Evolutionary conservation across 2,113 vertebrate species (phyloP), one percentile per base, ranked within the genome.

Genomic region (Crotophaga sulcirostris): DNA sequence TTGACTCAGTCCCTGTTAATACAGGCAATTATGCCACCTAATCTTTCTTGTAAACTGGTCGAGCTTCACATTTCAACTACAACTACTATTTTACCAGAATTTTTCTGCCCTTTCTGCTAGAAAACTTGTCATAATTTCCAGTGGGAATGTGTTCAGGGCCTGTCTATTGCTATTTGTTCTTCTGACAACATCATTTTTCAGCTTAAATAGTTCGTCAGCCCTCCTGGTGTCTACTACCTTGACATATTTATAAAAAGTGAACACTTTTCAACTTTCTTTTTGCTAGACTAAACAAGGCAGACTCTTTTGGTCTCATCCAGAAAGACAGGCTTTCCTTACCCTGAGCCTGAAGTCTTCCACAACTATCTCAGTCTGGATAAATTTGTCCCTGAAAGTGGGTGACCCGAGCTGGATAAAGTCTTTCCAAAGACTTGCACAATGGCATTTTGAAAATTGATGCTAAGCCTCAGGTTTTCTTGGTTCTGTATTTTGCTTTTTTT

Each of bases 391-490:
- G 44, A 85, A 56, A 36, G 45, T 52, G 62, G 16, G 58, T 62
- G 70, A 93, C 66, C 45, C 58, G 67, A 88, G 63, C 28, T 81
- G 45, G 33, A 54, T 45, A 44, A 89, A 92, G 6, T 76, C 78
- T 62, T 80, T 62, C 67, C 82, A 92, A 88, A 91, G 75, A 49
- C 63, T 94, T 90, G 70, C 23, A 73, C 51, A 86, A 84, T 45
- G 33, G 59, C 59, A 77, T 90, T 89, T 89, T 84, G 52, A 97
- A 89, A 84, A 87, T 64, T 84, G 40, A 75, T 80, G 24, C 72
- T 59, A 40, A 83, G 54, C 21, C 25, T 77, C n/a, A 36, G 10
- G 11, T 70, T 94, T 90, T 92, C 51, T 89, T 82, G 9, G 36
- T 67, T 87, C 40, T 66, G 24, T 67, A 60, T 84, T 94, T 78